A percentile compares a stretch with the other conserved stretches of the same genome.
Evolutionary conservation across 2,113 vertebrate genomes (phyloP).

Genomic region (Oreochromis niloticus): DNA sequence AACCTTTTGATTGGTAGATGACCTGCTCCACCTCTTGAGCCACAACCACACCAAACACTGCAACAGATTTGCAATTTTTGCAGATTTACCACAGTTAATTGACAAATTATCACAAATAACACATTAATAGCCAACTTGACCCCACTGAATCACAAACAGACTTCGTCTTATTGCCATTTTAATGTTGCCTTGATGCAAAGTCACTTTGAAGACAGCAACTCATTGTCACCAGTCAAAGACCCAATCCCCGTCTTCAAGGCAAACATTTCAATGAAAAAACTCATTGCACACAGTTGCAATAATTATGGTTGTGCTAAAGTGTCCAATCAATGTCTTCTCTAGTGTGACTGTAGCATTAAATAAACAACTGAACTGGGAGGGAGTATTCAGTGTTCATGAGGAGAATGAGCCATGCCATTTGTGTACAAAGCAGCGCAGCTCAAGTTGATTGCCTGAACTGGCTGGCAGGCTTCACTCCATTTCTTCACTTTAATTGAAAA

Average conservation of each 20-base stretch:
- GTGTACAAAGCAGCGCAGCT: not conserved
- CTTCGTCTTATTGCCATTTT: not conserved
- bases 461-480: not conserved
- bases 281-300: not conserved
- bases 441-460: not conserved
- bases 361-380: not conserved
- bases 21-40: not conserved
- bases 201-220: not conserved
- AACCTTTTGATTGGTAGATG: not conserved
- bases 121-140: not conserved
- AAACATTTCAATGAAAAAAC: not conserved
- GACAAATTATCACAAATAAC: not conserved
- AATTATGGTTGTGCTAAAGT: not conserved
- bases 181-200: not conserved
- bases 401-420: not conserved
- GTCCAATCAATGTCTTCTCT: not conserved
- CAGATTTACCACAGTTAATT: not conserved
- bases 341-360: not conserved
- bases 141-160: not conserved
- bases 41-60: not conserved
- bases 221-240: not conserved
- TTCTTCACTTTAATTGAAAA: not conserved
- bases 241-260: accelerated
- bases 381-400: not conserved
- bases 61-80: not conserved